A percentile compares a stretch with the other conserved stretches of the same genome.
These are phyloP conservation scores for Hyperopisus bebe DNA, from an alignment of 2,113 vertebrate species.

Conservation along the genomic window DNA sequence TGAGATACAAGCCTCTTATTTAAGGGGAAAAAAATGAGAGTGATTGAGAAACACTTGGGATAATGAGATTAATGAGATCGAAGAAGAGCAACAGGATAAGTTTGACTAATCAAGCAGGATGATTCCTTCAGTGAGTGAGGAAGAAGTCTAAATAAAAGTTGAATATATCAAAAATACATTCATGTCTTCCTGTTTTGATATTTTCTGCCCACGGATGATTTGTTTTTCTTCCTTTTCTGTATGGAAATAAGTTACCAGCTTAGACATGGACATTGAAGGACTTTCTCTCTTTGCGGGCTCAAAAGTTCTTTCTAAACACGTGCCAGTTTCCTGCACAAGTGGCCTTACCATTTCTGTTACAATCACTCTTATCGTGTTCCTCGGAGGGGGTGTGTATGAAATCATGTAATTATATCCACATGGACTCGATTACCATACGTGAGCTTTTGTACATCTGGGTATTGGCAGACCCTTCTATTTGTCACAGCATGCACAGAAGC, in stretches of 20 bases:
- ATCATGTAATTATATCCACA: not conserved
- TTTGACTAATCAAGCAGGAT: not conserved
- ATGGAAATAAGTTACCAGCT: not conserved
- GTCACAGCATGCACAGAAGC: not conserved
- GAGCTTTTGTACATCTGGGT: not conserved
- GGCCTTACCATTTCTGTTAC: not conserved
- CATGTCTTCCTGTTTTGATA: not conserved
- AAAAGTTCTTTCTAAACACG: not conserved
- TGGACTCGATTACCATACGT: not conserved
- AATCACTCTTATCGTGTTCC: not conserved
- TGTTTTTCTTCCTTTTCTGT: not conserved
- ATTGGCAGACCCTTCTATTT: not conserved
- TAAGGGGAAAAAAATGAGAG: not conserved
- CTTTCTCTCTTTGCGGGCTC: not conserved
- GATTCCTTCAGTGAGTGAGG: not conserved
- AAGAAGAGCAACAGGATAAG: not conserved
- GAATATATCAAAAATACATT: not conserved
- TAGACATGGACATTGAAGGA: not conserved
- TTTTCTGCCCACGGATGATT: not conserved
- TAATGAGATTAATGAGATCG: not conserved
- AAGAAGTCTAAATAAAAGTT: not conserved
- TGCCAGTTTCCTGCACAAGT: not conserved
- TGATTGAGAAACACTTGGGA: not conserved
- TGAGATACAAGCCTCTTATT: not conserved
- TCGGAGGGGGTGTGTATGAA: not conserved